Percentiles rank a stretch among this genome's conserved stretches.
Conservation (phyloP, 2,797 vertebrate species). For the Avahi laniger region DNA sequence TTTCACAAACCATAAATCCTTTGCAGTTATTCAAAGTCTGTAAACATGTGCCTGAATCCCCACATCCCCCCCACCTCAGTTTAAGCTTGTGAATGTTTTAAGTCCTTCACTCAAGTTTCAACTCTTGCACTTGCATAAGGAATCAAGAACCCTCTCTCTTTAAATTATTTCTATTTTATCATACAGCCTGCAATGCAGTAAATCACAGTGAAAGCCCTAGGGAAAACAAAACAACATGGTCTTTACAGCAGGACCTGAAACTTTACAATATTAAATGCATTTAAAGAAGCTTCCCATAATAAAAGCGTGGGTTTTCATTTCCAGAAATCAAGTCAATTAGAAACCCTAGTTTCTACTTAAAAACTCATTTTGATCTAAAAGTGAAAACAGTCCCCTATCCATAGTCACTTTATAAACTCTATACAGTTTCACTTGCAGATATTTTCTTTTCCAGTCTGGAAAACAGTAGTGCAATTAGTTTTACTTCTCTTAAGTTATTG, state of each 20-base stretch:
- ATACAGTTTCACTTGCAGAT: conserved; percentile 86
- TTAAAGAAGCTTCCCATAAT: conserved; percentile 86
- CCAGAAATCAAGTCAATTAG: conserved; percentile 88
- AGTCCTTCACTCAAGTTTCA: conserved; percentile 83
- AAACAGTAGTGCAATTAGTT: conserved; percentile 98
- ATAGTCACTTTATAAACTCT: conserved; percentile 85
- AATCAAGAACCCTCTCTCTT: conserved; percentile 84
- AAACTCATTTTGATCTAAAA: conserved; percentile 91
- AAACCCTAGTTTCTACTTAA: conserved; percentile 91
- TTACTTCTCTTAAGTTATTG: conserved; percentile 86
- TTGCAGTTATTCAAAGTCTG: conserved; percentile 87
- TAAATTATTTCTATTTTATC: conserved; percentile 76
- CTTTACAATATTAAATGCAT: conserved; percentile 86
- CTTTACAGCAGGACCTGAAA: conserved; percentile 87
- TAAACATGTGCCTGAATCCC: conserved; percentile 90
- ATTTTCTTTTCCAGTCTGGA: conserved; percentile 90
- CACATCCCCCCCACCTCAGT: conserved; percentile 59
- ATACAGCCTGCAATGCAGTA: conserved; percentile 86
- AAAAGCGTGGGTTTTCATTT: conserved; percentile 87
- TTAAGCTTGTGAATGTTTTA: conserved; percentile 82
- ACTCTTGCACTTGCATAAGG: conserved; percentile 81
- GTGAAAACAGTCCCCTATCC: conserved; percentile 87
- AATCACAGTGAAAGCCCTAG: conserved; percentile 96
- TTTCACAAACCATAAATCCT: conserved; percentile 91
- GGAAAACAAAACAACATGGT: conserved; percentile 80